Percentiles rank a stretch among this genome's conserved stretches.
Evolutionary conservation across 2,113 vertebrate genomes (phyloP).

Genomic region (Pseudopipra pipra): DNA sequence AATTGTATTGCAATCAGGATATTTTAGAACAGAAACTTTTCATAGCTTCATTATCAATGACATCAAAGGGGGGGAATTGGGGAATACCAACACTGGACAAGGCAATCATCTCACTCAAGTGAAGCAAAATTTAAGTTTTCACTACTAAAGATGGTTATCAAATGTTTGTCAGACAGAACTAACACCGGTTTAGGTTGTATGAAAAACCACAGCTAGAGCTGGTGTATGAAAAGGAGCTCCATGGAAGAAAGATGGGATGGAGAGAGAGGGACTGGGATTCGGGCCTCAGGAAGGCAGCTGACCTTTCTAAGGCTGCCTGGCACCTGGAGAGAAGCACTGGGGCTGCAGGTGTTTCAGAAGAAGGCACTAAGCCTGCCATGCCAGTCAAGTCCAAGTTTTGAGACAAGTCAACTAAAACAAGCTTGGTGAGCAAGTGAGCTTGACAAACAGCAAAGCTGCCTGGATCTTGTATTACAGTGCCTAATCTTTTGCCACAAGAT

Average conservation of each 20-base stretch:
- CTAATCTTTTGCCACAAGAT: neutral
- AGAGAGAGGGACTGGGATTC: neutral
- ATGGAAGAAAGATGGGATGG: neutral
- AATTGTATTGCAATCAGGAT: neutral
- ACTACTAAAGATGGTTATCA: neutral
- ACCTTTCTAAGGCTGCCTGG: neutral
- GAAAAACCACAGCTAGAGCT: neutral
- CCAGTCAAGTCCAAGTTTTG: too few species aligned
- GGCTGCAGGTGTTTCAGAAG: neutral
- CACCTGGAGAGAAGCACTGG: neutral
- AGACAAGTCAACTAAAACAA: neutral
- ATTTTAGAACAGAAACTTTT: neutral
- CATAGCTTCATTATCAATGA: neutral
- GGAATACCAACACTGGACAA: neutral
- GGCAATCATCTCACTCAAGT: neutral
- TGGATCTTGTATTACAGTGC: neutral
- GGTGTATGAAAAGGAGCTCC: neutral
- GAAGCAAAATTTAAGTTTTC: neutral
- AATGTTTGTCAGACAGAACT: neutral
- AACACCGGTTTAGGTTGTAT: neutral
- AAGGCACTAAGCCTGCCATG: neutral
- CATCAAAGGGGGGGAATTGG: rapidly evolving
- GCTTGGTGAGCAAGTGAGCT: neutral
- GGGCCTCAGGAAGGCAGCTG: rapidly evolving
- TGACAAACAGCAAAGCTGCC: neutral